A percentile compares a stretch with the other conserved stretches of the same genome.
Conservation (phyloP, 2,888 invertebrate species). For the Operophtera brumata region DNA sequence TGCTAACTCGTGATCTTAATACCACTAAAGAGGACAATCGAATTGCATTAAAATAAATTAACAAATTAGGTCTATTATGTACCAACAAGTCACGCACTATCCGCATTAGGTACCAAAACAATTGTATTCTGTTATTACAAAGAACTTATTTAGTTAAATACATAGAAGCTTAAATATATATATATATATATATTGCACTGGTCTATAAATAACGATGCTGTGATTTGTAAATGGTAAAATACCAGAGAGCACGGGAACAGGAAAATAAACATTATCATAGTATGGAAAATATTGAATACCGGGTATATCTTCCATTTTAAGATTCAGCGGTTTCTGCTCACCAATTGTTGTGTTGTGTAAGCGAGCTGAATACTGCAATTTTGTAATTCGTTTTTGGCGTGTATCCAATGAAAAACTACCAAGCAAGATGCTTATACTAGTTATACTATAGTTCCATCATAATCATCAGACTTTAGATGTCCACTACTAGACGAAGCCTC, state of each 20-base stretch:
- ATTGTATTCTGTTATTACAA: neutral
- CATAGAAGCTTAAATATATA: conserved; percentile 16
- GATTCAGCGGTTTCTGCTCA: neutral
- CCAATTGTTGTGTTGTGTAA: neutral
- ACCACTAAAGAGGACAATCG: neutral
- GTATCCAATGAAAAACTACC: no score
- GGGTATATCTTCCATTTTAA: conserved; percentile 5
- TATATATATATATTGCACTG: neutral
- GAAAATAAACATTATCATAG: conserved; percentile 7
- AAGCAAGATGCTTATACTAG: neutral
- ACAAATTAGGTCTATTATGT: neutral
- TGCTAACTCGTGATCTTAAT: no score
- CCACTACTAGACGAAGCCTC: no score
- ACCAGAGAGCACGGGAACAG: neutral
- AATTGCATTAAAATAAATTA: neutral
- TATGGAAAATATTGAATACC: conserved; percentile 2
- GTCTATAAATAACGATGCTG: conserved; percentile 20
- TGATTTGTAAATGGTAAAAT: conserved; percentile 7
- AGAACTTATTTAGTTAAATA: conserved; percentile 5
- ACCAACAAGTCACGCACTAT: neutral
- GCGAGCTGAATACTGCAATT: neutral
- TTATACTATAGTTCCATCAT: no score
- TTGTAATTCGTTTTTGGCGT: neutral
- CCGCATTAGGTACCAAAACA: neutral
- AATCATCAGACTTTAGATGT: no score